Conservation (phyloP, 2,888 invertebrate species). For the Laspeyria flexula region DNA sequence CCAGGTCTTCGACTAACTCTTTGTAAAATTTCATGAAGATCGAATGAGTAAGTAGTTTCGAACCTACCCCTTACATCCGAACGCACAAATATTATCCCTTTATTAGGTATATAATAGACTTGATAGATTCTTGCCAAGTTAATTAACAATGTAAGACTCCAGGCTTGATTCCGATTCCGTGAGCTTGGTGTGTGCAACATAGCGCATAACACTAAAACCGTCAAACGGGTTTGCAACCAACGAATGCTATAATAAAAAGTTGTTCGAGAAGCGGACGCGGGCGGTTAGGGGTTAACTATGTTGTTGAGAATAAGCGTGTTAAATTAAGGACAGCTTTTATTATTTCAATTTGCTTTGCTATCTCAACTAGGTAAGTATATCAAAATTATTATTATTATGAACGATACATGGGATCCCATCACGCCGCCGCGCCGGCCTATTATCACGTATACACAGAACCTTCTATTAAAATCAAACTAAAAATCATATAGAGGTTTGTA, state of each 20-base stretch:
- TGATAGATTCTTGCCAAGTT: conserved; percentile 6
- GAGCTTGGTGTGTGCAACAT: conserved; percentile 66
- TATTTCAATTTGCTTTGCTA: background rate
- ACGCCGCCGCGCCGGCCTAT: too few species aligned
- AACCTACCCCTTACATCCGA: too few species aligned
- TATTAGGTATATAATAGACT: background rate
- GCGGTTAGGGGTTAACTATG: conserved; percentile 23
- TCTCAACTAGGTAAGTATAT: too few species aligned
- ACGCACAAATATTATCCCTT: too few species aligned
- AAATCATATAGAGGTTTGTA: too few species aligned
- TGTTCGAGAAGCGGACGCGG: conserved; percentile 60
- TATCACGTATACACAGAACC: too few species aligned
- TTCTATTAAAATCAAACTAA: too few species aligned
- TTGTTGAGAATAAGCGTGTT: conserved; percentile 26
- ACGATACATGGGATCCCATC: too few species aligned
- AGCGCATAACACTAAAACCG: conserved; percentile 65
- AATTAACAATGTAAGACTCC: conserved; percentile 24
- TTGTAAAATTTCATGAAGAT: too few species aligned
- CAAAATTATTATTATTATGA: too few species aligned
- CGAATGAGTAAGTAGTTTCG: too few species aligned
- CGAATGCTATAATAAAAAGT: conserved; percentile 77
- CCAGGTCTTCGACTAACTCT: too few species aligned
- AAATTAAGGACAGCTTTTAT: background rate
- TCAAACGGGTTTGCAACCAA: conserved; percentile 75
- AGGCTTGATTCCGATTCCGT: conserved; percentile 54